Evolutionary conservation across 1,140 invertebrate species (phyloP), one percentile per base, ranked within the genome.

Genomic region (Heliconius melpomene): DNA sequence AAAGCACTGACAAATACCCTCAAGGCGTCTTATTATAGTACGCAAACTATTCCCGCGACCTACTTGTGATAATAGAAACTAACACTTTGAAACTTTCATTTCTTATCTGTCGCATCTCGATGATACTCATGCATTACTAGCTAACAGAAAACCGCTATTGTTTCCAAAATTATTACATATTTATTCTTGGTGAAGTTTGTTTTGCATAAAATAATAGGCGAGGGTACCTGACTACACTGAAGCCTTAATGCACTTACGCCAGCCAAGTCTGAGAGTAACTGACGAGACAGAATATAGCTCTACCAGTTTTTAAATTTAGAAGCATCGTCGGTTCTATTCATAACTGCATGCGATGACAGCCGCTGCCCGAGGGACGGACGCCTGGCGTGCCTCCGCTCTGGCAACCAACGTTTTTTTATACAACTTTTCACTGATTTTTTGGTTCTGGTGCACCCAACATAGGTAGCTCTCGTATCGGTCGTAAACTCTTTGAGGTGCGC

Each of bases 141-240:
- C 77, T 79, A 79, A 79, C 79, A 82, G 75, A 81, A 84, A 86
- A 84, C 40, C 80, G 78, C 82, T 83, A 85, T 91, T 89, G 88
- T 91, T 87, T 84, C 79, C 75, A 84, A 87, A 89, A 87, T 89
- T 87, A 88, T 88, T 83, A 86, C 83, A 84, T 78, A 83, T 80
- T 85, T 80, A 85, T 85, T 86, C 66, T 79, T 79, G 52, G 76
- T 79, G 71, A 80, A 79, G 83, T 72, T 87, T 90, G 88, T 86
- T 91, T 90, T 88, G 86, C 86, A 89, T 91, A 88, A 88, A 89
- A 88, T 89, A 90, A 89, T 88, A 85, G 85, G 75, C 72, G 79
- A 75, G 79, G 72, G 81, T 84, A 85, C 83, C 83, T 87, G 83
- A 52, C 50, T 52, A 8, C 0, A 20, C 50, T 82, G 83, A 89